Conservation (phyloP, 2,888 invertebrate species). For the Dasysyrphus albostriatus region DNA sequence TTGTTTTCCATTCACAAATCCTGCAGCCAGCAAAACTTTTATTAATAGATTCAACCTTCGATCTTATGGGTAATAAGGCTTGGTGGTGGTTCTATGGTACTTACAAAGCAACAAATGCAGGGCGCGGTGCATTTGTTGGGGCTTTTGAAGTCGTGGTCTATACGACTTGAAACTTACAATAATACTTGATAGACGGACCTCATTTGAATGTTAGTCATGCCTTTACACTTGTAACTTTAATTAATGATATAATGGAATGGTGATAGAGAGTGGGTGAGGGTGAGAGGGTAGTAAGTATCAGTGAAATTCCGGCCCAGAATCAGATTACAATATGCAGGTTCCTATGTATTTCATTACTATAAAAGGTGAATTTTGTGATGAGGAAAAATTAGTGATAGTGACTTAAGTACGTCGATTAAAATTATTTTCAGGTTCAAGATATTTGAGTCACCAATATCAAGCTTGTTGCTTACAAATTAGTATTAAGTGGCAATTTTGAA, state of each 20-base stretch:
- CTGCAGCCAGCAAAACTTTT: conserved; percentile 60
- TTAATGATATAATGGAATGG: conserved; percentile 49
- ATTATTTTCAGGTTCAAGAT: background rate
- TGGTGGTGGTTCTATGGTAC: conserved; percentile 32
- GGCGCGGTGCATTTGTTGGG: conserved; percentile 32
- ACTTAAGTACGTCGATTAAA: background rate
- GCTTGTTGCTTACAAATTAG: background rate
- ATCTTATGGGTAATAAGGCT: conserved; percentile 57
- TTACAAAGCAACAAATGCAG: background rate
- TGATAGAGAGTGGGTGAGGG: background rate
- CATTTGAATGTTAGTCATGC: conserved; percentile 73
- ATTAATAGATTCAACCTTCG: conserved; percentile 76
- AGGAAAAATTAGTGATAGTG: background rate
- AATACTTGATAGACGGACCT: conserved; percentile 54
- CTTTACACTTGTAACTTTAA: conserved; percentile 74
- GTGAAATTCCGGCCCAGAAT: conserved; percentile 17
- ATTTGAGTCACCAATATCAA: background rate
- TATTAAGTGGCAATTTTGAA: no score
- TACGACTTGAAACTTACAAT: conserved; percentile 28
- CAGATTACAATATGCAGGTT: background rate
- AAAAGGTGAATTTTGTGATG: background rate
- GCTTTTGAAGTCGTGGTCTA: conserved; percentile 58
- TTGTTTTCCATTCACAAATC: conserved; percentile 75
- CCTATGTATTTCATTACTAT: background rate
- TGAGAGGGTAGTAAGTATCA: background rate